Base-by-base conservation (phyloP, 1,140 invertebrate genomes). In the Lordiphosa mommai region DNA sequence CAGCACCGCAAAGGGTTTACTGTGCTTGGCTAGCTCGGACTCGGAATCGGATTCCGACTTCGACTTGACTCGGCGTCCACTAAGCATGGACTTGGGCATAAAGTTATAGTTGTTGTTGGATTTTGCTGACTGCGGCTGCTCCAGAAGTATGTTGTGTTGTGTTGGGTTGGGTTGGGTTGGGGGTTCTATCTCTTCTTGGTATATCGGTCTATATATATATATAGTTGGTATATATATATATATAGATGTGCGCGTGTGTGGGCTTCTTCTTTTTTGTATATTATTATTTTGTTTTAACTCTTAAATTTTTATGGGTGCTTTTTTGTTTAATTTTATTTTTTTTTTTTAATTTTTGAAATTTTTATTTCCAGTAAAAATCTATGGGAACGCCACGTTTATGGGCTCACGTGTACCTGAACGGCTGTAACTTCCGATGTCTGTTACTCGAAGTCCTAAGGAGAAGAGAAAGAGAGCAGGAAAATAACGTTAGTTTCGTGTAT, bases 401-500 rank as follows among this genome's bases (percentile, higher is more conserved):
- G 65, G 65, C 72, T 96, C 95, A 96, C 94, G 95, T 96, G 93
- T 96, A 95, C 93, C 95, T 95, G 92, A 96, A 95, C 89, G 95
- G 95, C 91, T 96, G 94, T 89, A 96, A 92, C 93, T 96, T 97
- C 92, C 96, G 94, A 93, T 97, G 96, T 92, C 95, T 95, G 93
- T 96, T 96, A 92, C 95, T 96, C 94, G 95, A 95, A 93, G 94
- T 95, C 94, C 95, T 96, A 60, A 66, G 66, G 33, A 40, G 48
- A 44, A 14, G 16, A 30, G 40, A 30, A 30, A 36, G 6, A 16
- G 9, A 6, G 37, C 5, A 20, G n/a, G 12, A 32, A 32, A 6
- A 7, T 6, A 36, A 43, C 5, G n/a, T 23, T 27, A 12, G 40
- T n/a, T 40, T 17, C n/a, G n/a, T n/a, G n/a, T n/a, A n/a, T n/a